phyloP scores from a whole-genome alignment of 1,140 invertebrate species.

The Neodiprion pinetum region DNA sequence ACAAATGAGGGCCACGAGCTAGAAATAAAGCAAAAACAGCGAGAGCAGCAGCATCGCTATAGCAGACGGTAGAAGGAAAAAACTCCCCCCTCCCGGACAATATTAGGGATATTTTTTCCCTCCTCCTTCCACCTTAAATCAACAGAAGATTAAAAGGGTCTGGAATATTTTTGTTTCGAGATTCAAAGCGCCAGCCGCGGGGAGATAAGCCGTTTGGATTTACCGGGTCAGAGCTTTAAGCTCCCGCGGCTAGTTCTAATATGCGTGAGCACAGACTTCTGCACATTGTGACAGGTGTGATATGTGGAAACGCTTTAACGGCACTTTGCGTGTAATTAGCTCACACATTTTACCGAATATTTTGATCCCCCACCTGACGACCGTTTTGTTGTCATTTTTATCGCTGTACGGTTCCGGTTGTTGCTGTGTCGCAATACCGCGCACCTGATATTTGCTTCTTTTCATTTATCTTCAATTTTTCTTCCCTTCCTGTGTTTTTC shows the following conservation, averaged over 20 bases:
- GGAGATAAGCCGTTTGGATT: neutral
- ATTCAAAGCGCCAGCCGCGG: neutral
- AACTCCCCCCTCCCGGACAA: neutral
- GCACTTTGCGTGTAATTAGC: neutral
- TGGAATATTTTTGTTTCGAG: conserved; percentile 1
- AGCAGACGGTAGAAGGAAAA: neutral
- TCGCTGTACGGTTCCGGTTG: no score
- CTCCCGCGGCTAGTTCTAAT: no score
- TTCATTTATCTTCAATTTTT: no score
- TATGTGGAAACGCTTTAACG: neutral
- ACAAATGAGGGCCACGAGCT: conserved; percentile 6
- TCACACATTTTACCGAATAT: neutral
- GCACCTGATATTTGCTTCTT: no score
- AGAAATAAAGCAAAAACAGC: neutral
- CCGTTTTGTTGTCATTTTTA: no score
- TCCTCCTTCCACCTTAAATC: neutral
- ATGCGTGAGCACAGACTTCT: neutral
- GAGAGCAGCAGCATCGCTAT: neutral
- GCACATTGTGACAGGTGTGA: neutral
- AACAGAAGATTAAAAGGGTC: conserved; percentile 3
- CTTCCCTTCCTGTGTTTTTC: no score
- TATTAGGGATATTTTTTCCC: neutral
- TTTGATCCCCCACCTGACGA: neutral
- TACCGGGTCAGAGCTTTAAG: neutral
- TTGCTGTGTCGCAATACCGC: no score